A percentile compares a stretch with the other conserved stretches of the same genome.
Evolutionary conservation across 2,113 vertebrate species (phyloP).

Genomic region (Xerus inauris): DNA sequence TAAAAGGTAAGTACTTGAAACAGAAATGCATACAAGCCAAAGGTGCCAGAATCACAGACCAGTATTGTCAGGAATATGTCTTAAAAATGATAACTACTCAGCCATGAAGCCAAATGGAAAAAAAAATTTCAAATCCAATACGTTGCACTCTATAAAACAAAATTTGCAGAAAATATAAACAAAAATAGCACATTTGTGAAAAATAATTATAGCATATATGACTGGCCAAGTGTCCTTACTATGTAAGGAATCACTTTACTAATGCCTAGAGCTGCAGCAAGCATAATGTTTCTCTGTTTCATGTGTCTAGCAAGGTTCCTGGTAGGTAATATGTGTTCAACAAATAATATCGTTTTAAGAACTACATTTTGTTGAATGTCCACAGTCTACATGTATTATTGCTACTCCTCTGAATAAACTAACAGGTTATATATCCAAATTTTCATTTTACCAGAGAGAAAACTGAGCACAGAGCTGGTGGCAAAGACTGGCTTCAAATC

Average conservation of each 20-base stretch:
- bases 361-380: not conserved
- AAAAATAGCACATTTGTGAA: not conserved
- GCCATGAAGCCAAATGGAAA: not conserved
- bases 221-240: not conserved
- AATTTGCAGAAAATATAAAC: not conserved
- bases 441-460: conserved; percentile 9
- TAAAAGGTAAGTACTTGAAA: not conserved
- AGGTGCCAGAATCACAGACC: not conserved
- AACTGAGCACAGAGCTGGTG: not conserved
- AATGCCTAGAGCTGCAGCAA: not conserved
- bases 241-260: not conserved
- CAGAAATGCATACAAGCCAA: not conserved
- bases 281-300: not conserved
- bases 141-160: not conserved
- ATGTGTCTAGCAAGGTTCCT: not conserved
- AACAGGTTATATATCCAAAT: not conserved
- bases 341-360: not conserved
- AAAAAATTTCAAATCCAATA: not conserved
- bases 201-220: not conserved
- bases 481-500: not conserved
- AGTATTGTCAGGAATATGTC: not conserved
- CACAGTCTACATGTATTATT: not conserved
- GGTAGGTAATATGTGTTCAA: not conserved
- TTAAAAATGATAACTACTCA: not conserved
- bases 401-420: not conserved